phyloP scores from a whole-genome alignment of 2,888 invertebrate species.

The Aleiodes leptofemur region DNA sequence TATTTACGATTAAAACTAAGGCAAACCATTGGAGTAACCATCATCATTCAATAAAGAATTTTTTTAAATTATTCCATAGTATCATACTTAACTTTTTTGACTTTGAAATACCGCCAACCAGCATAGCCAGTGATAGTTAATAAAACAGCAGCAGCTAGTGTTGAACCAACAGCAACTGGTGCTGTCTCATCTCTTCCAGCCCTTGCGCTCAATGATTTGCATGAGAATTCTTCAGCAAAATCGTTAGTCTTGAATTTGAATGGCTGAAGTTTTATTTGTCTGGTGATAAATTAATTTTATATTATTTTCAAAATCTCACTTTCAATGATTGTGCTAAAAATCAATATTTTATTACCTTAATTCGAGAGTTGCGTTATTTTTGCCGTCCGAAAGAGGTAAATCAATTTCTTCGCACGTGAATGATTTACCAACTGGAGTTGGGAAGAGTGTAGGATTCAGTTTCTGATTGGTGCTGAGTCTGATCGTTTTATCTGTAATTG shows the following conservation, averaged over 20 bases:
- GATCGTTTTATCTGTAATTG: conserved; percentile 75
- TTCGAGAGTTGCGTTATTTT: conserved; percentile 66
- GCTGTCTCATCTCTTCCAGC: conserved; percentile 87
- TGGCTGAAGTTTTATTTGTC: conserved; percentile 84
- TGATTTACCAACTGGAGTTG: conserved; percentile 91
- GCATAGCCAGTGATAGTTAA: conserved; percentile 90
- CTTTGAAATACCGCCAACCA: conserved; percentile 89
- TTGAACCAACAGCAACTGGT: conserved; percentile 89
- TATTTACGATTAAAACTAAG: too few relatives aligned
- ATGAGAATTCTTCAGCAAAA: conserved; percentile 83
- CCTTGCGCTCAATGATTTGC: conserved; percentile 77
- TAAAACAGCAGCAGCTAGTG: conserved; percentile 88
- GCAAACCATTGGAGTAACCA: too few relatives aligned
- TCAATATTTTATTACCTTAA: conserved; percentile 60
- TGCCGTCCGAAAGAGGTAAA: conserved; percentile 77
- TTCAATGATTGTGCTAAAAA: conserved; percentile 3
- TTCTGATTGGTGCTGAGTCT: conserved; percentile 78
- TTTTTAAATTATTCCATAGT: conserved; percentile 87
- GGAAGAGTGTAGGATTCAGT: conserved; percentile 82
- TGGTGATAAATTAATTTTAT: conserved; percentile 47
- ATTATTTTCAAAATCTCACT: conserved; percentile 3
- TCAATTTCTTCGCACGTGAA: conserved; percentile 85
- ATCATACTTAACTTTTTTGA: conserved; percentile 94
- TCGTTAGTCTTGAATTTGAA: conserved; percentile 90
- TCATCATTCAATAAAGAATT: too few relatives aligned